phyloP scores from a whole-genome alignment of 2,797 vertebrate genomes.

The Premnoplex brunnescens region DNA sequence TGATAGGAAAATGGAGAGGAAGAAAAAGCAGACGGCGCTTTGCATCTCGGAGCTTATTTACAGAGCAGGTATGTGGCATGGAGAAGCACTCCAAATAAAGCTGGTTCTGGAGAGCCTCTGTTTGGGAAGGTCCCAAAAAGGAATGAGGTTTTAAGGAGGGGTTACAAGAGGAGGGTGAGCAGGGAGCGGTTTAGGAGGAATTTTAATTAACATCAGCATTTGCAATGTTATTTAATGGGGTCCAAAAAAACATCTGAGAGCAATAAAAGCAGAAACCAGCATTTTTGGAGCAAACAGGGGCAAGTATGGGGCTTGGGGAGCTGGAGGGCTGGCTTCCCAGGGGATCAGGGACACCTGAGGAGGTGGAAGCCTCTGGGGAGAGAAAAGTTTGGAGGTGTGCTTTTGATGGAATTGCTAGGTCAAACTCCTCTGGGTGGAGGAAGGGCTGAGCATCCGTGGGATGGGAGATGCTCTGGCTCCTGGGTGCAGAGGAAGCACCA shows the following conservation, averaged over 20 bases:
- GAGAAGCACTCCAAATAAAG: not conserved
- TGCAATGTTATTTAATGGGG: not conserved
- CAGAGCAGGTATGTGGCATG: not conserved
- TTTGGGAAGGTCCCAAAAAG: constrained; percentile 35
- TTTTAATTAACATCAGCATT: constrained; percentile 48
- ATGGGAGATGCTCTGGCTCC: not conserved
- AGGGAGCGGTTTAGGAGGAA: constrained; percentile 39
- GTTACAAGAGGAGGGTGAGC: not conserved
- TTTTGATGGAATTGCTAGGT: not conserved
- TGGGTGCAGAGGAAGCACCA: not conserved
- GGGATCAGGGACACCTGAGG: not conserved
- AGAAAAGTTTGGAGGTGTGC: not conserved
- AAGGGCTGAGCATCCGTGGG: not conserved
- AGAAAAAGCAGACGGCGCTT: not conserved
- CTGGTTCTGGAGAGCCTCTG: not conserved
- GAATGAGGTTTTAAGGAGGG: constrained; percentile 45
- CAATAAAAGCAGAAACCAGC: not conserved
- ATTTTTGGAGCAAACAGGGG: not conserved
- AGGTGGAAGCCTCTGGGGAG: not conserved
- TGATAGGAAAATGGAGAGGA: not conserved
- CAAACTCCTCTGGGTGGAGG: not conserved
- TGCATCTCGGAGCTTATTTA: not conserved
- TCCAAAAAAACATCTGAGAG: constrained; percentile 31
- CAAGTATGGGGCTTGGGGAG: not conserved
- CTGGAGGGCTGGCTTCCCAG: not conserved